phyloP scores from a whole-genome alignment of 2,797 vertebrate genomes.

The Rachycentron canadum region DNA sequence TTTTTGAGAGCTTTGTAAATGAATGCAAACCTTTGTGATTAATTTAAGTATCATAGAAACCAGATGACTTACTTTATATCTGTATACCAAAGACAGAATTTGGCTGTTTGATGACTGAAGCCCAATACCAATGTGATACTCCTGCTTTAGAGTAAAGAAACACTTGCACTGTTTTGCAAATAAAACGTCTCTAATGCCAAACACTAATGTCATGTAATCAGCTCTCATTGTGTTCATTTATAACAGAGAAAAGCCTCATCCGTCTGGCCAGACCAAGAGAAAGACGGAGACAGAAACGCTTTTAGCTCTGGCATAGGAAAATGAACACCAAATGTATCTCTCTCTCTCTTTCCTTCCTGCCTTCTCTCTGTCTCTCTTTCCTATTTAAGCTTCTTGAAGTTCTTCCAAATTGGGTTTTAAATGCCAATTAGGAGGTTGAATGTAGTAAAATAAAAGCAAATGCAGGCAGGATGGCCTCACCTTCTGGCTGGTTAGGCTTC shows the following conservation, averaged over 20 bases:
- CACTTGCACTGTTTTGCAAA: conserved; percentile 58
- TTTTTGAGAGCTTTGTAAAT: conserved; percentile 35
- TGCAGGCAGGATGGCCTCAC: conserved; percentile 98
- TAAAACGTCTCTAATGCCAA: conserved; percentile 54
- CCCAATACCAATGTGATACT: conserved; percentile 35
- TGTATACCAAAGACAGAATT: conserved; percentile 36
- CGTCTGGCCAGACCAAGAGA: conserved; percentile 75
- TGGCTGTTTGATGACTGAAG: conserved; percentile 59
- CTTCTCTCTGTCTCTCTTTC: conserved; percentile 80
- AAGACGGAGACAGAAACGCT: conserved; percentile 66
- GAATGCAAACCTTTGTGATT: conserved; percentile 48
- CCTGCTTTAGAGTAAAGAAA: conserved; percentile 39
- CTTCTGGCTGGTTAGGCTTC: conserved; percentile 99
- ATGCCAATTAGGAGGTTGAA: conserved; percentile 99
- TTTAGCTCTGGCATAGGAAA: conserved; percentile 81
- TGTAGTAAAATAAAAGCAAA: conserved; percentile 99
- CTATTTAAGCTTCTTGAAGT: conserved; percentile 97
- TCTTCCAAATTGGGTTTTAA: conserved; percentile 99
- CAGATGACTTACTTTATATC: conserved; percentile 40
- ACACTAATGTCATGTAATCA: conserved; percentile 60
- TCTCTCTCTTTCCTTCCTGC: conserved; percentile 63
- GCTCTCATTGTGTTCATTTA: conserved; percentile 71
- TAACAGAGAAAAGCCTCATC: conserved; percentile 76
- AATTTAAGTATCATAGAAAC: conserved; percentile 49
- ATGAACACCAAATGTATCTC: conserved; percentile 86